Evolutionary conservation across 2,797 vertebrate genomes (phyloP).

Genomic region (Gallinago solitaria): DNA sequence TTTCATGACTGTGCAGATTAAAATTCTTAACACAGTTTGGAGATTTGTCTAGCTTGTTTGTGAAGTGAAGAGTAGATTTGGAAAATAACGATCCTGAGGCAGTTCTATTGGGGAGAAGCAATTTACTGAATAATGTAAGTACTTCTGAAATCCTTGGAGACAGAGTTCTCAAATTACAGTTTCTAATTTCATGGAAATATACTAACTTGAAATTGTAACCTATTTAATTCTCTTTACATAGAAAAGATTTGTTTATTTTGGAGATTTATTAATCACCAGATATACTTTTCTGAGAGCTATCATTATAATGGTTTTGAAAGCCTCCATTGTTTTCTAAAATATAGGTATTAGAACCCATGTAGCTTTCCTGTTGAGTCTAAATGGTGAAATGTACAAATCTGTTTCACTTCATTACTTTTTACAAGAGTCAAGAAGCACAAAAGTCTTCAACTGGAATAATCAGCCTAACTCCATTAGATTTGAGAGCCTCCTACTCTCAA

Average conservation of each 20-base stretch:
- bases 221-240: neutral
- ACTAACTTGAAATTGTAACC: neutral
- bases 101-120: neutral
- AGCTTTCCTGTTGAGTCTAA: neutral
- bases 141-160: neutral
- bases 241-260: neutral
- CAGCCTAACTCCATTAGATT: neutral
- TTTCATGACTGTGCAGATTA: neutral
- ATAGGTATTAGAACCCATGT: neutral
- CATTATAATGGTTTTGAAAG: neutral
- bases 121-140: neutral
- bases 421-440: neutral
- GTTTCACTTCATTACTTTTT: neutral
- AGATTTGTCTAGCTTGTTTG: neutral
- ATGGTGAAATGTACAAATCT: neutral
- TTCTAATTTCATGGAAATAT: conserved; percentile 3
- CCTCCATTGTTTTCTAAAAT: neutral
- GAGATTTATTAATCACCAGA: conserved; percentile 1
- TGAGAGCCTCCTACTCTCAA: neutral
- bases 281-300: neutral
- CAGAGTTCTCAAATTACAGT: conserved; percentile 18
- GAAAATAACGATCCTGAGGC: neutral
- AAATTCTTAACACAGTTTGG: neutral
- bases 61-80: neutral
- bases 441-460: neutral